Base-by-base conservation (phyloP, 2,113 vertebrate species). In the Ellobius talpinus region DNA sequence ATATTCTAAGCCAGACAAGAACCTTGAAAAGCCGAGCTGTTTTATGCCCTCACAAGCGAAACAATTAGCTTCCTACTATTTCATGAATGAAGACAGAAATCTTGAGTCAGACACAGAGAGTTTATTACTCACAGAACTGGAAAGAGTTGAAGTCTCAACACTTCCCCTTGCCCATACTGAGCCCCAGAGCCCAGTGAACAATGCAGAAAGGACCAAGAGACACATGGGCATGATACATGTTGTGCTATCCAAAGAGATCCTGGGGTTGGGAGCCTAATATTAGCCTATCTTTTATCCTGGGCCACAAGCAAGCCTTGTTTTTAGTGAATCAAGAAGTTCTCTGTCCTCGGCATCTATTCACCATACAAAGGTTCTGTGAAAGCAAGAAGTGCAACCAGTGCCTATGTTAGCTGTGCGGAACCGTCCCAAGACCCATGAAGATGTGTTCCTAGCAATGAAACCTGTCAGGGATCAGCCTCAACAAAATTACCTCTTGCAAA, bases 241-340 rank as follows among this genome's bases (percentile, higher is more conserved):
- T 55, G 13, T 13, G 6, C n/a, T 94, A 16, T 31, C 90, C 50
- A 47, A 94, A 55, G 47, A 45, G 58, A 72, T 26, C 88, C 70
- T 77, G 14, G 21, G 13, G 91, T 72, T 45, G 8, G 42, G 39
- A 82, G 61, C 66, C 61, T 29, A 63, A 36, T 16, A 4, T 89
- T n/a, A n/a, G n/a, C n/a, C n/a, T n/a, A n/a, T n/a, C n/a, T n/a
- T 93, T 94, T 61, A 33, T 70, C 50, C 61, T 45, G 55, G 78
- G 2, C 45, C 74, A 0, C 76, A 78, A 76, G 50, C 47, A 33
- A 47, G 21, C 24, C 36, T 90, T 76, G 63, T 7, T 65, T 90
- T 74, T 74, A 84, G 87, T 76, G 65, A 3, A 70, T 24, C 7
- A 33, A 73, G 58, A 82, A 45, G 33, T 16, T 76, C 58, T 87